Evolutionary conservation across 2,888 invertebrate species (phyloP).

Genomic region (Dyspetes luteomarginatus): DNA sequence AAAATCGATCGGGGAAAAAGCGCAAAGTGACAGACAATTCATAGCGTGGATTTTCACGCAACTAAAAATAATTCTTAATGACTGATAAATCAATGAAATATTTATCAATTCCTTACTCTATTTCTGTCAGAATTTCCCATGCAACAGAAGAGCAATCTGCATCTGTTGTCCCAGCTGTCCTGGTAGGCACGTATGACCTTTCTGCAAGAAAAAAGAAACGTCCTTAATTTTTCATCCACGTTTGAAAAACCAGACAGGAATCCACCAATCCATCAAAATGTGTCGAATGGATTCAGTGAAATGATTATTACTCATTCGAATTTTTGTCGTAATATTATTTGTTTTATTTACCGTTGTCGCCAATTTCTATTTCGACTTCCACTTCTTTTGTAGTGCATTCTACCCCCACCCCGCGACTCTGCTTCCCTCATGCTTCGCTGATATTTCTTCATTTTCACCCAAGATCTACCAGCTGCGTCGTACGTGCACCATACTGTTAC

Average conservation of each 20-base stretch:
- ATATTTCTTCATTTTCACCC: slow-evolving; percentile 96
- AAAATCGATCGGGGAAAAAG: background rate
- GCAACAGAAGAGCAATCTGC: slow-evolving; percentile 92
- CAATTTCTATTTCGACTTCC: slow-evolving; percentile 92
- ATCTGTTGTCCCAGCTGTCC: slow-evolving; percentile 94
- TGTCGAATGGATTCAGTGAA: background rate
- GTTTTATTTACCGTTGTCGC: slow-evolving; percentile 88
- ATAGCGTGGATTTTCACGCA: background rate
- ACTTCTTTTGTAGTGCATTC: slow-evolving; percentile 90
- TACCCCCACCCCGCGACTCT: slow-evolving; percentile 85
- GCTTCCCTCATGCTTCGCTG: slow-evolving; percentile 92
- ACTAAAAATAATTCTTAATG: background rate
- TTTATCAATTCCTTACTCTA: slow-evolving; percentile 83
- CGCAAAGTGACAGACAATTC: background rate
- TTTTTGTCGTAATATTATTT: slow-evolving; percentile 18
- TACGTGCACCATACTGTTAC: slow-evolving; percentile 94
- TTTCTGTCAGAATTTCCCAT: slow-evolving; percentile 91
- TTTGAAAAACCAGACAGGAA: background rate
- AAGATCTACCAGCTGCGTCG: slow-evolving; percentile 93
- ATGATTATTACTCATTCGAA: background rate
- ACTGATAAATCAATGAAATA: slow-evolving; percentile 4
- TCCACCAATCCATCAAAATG: slow-evolving; percentile 10
- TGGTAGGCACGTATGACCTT: slow-evolving; percentile 94
- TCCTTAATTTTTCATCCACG: slow-evolving; percentile 27
- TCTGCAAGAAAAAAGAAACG: slow-evolving; percentile 84